Conservation (phyloP, 2,797 vertebrate genomes). For the Sebastes reedi region DNA sequence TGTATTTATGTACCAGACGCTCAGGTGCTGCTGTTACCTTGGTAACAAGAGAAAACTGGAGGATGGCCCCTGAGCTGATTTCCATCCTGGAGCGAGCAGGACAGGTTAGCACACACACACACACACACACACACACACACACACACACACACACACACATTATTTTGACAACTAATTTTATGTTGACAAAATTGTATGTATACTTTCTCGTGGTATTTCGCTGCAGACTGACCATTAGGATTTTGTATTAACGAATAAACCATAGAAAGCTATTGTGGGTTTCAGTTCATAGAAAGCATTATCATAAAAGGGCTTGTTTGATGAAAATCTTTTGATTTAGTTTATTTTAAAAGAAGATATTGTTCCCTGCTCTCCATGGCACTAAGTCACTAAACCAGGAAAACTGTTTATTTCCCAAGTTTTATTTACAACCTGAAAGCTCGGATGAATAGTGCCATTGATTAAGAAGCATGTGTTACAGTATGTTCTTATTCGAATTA, state of each 20-base stretch:
- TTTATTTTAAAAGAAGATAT: neutral
- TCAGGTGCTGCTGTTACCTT: conserved; percentile 89
- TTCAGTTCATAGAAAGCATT: neutral
- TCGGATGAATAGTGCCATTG: neutral
- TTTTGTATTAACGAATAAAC: neutral
- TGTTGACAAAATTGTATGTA: neutral
- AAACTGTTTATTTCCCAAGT: neutral
- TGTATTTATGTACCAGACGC: conserved; percentile 76
- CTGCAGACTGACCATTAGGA: neutral
- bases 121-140: no score
- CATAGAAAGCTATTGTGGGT: neutral
- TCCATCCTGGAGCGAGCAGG: conserved; percentile 91
- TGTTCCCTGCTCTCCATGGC: neutral
- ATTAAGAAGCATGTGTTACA: neutral
- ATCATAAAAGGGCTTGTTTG: neutral
- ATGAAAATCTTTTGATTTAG: no score
- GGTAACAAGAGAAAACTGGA: conserved; percentile 92
- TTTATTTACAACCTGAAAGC: neutral
- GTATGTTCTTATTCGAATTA: neutral
- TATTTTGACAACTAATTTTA: neutral
- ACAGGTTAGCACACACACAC: conserved; percentile 82
- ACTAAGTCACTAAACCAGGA: neutral
- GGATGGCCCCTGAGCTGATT: conserved; percentile 89
- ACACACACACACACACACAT: no score
- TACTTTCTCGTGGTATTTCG: neutral